Evolutionary conservation across 2,113 vertebrate genomes (phyloP).

Genomic region (Chiloscyllium plagiosum): DNA sequence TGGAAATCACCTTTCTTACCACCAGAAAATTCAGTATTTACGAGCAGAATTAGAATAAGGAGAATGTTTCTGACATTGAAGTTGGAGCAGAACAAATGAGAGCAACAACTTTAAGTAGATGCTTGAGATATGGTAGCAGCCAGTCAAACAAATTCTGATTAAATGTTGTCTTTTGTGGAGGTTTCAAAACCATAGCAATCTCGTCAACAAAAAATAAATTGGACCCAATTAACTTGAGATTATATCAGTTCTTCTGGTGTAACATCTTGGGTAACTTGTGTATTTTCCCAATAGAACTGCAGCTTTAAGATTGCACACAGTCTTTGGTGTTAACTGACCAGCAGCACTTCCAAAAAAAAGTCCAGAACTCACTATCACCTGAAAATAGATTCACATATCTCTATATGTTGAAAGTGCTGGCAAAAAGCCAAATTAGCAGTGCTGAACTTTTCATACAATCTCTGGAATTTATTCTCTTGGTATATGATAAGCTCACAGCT

Average conservation of each 20-base stretch:
- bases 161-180: neutral
- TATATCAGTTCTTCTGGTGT: neutral
- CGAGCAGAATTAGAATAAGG: neutral
- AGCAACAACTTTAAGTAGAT: neutral
- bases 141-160: neutral
- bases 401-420: no score
- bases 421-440: neutral
- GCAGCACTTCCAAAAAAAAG: neutral
- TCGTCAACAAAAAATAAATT: neutral
- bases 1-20: neutral
- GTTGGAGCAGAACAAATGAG: neutral
- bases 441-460: neutral
- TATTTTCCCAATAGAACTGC: neutral
- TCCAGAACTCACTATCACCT: neutral
- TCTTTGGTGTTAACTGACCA: neutral
- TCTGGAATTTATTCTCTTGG: neutral
- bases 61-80: neutral
- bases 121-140: neutral
- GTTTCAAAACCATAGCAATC: neutral
- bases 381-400: neutral
- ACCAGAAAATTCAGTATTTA: neutral
- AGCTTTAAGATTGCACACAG: neutral
- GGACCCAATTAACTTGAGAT: neutral
- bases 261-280: neutral
- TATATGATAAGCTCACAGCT: neutral